A percentile compares a stretch with the other conserved stretches of the same genome.
Evolutionary conservation across 2,888 invertebrate genomes (phyloP).

Genomic region (Tetramorium bicarinatum): DNA sequence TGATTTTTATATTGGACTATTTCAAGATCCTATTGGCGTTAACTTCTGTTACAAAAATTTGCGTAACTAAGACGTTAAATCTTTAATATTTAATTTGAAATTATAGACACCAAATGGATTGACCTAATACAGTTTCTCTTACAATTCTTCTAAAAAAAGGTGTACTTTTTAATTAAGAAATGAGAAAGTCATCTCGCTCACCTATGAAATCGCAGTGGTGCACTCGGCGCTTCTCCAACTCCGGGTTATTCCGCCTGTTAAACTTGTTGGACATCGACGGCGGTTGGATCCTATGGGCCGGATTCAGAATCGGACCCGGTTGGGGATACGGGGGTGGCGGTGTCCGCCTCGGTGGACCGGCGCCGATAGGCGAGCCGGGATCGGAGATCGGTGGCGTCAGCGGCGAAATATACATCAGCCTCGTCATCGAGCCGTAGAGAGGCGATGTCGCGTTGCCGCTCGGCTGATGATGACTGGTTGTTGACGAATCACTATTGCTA

Average conservation of each 20-base stretch:
- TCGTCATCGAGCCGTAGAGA: constrained; percentile 88
- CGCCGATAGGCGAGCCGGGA: constrained; percentile 92
- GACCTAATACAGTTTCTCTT: background rate
- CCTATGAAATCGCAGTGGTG: constrained; percentile 98
- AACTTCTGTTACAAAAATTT: too few relatives aligned
- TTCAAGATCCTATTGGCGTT: too few relatives aligned
- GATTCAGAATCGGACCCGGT: constrained; percentile 85
- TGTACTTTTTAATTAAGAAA: background rate
- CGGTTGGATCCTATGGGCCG: constrained; percentile 81
- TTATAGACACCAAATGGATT: background rate
- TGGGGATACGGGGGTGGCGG: constrained; percentile 92
- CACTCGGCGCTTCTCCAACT: constrained; percentile 97
- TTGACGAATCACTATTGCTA: constrained; percentile 74
- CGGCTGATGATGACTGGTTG: constrained; percentile 78
- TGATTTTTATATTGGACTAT: too few relatives aligned
- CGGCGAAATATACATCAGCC: constrained; percentile 93
- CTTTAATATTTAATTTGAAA: constrained; percentile 1
- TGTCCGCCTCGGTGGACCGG: constrained; percentile 90
- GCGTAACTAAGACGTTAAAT: too few relatives aligned
- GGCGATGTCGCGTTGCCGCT: constrained; percentile 86
- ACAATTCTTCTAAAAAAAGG: background rate
- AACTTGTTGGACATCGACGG: constrained; percentile 88
- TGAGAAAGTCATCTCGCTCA: constrained; percentile 84
- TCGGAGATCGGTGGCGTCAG: constrained; percentile 96
- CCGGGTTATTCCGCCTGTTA: constrained; percentile 98